Conservation (phyloP, 2,888 invertebrate species). For the Prosopocoilus inquinatus region DNA sequence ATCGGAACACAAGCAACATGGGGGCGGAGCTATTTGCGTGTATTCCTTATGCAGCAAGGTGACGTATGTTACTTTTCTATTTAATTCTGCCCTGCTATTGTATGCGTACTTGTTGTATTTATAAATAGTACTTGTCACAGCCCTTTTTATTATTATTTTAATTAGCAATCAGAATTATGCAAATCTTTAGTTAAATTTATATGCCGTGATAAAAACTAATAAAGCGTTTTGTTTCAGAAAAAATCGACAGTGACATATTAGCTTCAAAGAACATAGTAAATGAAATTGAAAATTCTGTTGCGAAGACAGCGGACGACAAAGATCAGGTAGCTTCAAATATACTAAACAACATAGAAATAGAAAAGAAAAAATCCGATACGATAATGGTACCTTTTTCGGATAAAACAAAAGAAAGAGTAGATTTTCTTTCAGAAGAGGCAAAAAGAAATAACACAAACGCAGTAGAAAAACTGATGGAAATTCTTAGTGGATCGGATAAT, state of each 20-base stretch:
- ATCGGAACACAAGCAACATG: too few species aligned
- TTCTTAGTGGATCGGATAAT: too few species aligned
- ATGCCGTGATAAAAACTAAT: too few species aligned
- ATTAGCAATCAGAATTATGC: too few species aligned
- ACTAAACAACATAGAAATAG: conserved; percentile 11
- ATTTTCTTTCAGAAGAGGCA: neutral
- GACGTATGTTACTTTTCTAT: too few species aligned
- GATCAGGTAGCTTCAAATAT: conserved; percentile 9
- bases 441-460: neutral
- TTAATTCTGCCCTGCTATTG: too few species aligned
- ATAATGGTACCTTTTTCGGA: neutral
- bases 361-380: conserved; percentile 3
- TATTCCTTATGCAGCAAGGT: too few species aligned
- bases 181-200: too few species aligned
- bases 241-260: conserved; percentile 41
- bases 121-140: too few species aligned
- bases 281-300: conserved; percentile 23
- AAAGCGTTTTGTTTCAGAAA: conserved; percentile 33
- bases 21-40: too few species aligned
- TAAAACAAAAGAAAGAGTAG: conserved; percentile 7
- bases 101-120: too few species aligned
- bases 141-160: too few species aligned
- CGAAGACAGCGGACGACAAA: conserved; percentile 11
- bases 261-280: conserved; percentile 41
- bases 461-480: neutral